Percentiles rank a stretch among this genome's conserved stretches.
These are phyloP conservation scores for Lepidurus apus DNA, from an alignment of 1,140 invertebrate species.

Conservation along the genomic window DNA sequence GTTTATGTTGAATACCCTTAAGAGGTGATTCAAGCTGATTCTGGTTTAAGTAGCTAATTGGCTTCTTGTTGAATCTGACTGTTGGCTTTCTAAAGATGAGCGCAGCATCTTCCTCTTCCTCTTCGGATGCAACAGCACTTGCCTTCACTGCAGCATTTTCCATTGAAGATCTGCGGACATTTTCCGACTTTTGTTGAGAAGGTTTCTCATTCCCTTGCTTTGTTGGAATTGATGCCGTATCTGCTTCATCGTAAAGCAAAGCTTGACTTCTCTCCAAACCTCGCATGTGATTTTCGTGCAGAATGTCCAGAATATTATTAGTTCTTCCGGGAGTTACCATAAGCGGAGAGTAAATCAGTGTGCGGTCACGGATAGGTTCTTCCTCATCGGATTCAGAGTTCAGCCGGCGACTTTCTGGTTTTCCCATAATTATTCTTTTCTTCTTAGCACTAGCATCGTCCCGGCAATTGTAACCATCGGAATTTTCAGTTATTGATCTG, in stretches of 20 bases:
- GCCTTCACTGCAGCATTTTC: background rate
- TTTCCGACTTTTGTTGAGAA: background rate
- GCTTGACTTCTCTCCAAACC: background rate
- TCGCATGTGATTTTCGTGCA: background rate
- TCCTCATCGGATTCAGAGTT: background rate
- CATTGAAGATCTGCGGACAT: background rate
- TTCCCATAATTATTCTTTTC: background rate
- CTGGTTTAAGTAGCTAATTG: background rate
- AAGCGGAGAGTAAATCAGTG: background rate
- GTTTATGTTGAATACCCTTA: background rate
- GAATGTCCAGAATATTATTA: background rate
- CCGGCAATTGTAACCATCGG: background rate
- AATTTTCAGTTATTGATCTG: background rate
- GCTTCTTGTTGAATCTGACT: background rate
- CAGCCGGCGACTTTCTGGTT: background rate
- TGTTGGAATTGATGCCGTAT: background rate
- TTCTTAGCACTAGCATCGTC: background rate
- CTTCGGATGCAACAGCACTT: background rate
- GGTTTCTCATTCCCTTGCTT: background rate
- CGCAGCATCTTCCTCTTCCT: background rate
- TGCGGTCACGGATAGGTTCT: background rate
- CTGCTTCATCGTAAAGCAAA: background rate
- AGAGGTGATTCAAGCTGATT: background rate
- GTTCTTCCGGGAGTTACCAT: background rate
- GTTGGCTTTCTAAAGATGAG: background rate